These are phyloP conservation scores for Neodiprion fabricii DNA, from an alignment of 1,140 invertebrate genomes.

Conservation along the genomic window DNA sequence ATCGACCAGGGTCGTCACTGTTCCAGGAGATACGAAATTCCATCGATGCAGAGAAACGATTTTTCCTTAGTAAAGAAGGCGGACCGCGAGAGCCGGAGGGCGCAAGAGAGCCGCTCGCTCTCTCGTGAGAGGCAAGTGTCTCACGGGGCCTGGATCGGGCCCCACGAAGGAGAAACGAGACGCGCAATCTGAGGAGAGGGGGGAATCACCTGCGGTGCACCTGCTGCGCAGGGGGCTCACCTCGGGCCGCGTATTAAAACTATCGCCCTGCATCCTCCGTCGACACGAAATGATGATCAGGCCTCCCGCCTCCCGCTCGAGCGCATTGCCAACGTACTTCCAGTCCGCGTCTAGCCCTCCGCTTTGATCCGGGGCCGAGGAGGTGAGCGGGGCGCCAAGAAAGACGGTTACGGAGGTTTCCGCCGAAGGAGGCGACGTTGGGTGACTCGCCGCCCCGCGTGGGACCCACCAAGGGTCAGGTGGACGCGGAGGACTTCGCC, in stretches of 20 bases:
- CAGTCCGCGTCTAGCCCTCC: not conserved
- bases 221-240: conserved; percentile 48
- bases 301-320: conserved; percentile 13
- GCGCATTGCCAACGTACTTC: conserved; percentile 15
- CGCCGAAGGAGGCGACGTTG: not conserved
- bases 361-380: conserved; percentile 21
- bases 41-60: not conserved
- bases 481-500: conserved; percentile 49
- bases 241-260: conserved; percentile 48
- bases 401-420: conserved; percentile 44
- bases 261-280: conserved; percentile 37
- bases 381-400: conserved; percentile 29
- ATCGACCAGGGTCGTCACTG: not conserved
- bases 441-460: conserved; percentile 39
- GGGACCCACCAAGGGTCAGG: conserved; percentile 43
- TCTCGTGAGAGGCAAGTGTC: not conserved
- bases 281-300: conserved; percentile 7
- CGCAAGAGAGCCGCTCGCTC: not conserved
- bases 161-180: conserved; percentile 8
- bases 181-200: conserved; percentile 21
- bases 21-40: not conserved
- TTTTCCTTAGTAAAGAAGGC: not conserved
- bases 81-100: not conserved
- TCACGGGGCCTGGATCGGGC: not conserved
- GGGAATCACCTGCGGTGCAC: conserved; percentile 47